Base-by-base conservation (phyloP, 2,888 invertebrate species). In the Andrena fulva region DNA sequence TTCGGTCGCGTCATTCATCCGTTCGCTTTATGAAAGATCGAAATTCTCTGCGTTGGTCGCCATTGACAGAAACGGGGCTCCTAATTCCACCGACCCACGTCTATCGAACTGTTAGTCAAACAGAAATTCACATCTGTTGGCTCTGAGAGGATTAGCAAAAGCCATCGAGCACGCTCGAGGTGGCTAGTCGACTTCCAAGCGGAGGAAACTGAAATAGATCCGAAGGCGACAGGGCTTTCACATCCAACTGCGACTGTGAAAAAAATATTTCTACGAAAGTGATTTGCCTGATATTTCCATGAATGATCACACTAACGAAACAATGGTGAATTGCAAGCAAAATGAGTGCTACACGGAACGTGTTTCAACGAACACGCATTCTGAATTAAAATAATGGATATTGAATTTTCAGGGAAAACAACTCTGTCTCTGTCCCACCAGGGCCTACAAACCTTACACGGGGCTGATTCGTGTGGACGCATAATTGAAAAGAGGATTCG, bases 31-130 rank as follows among this genome's bases (percentile, higher is more conserved):
- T 54, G 63, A 62, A 60, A 68, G 67, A 86, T 80, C 73, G 86
- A 80, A 82, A 80, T 63, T 73, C 71, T 54, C 66, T 72, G 78
- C 82, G 79, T 84, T 67, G 72, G 71, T 79, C 80, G 50, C 35
- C 62, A 70, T 80, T 66, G 77, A 54, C 64, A 85, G 80, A 84
- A 88, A 84, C 80, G 71, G 82, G 63, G 50, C 67, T 64, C 79
- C 75, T 78, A 84, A 87, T 87, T 76, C 77, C 64, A 75, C 71
- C 69, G 48, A 72, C 31, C 56, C 66, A 59, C 69, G 33, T 66
- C 60, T 42, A 72, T 77, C 73, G 73, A 64, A 64, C 60, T 70
- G 74, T 75, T 86, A 75, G 83, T 86, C 79, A 64, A 64, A 60
- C 70, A 76, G 50, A 42, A 42, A 33, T 74, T 27, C 64, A 12